A percentile compares a stretch with the other conserved stretches of the same genome.
Evolutionary conservation across 2,113 vertebrate genomes (phyloP).

Genomic region (Eulacestoma nigropectus): DNA sequence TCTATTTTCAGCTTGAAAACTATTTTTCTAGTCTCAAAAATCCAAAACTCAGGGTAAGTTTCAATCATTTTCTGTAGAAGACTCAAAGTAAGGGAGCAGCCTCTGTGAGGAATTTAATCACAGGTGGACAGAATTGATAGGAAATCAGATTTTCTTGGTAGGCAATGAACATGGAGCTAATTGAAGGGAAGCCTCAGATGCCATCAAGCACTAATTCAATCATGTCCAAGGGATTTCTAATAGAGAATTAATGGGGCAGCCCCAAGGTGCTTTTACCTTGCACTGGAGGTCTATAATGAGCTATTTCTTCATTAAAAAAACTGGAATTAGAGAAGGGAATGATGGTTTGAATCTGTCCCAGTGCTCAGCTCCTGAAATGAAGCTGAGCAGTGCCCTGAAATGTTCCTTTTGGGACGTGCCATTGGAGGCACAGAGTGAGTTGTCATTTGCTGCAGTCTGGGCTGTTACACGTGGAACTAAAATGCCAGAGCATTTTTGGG

Average conservation of each 20-base stretch:
- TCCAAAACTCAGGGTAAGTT: conserved; percentile 99
- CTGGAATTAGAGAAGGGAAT: not conserved
- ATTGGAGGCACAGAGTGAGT: not conserved
- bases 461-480: not conserved
- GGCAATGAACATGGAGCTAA: not conserved
- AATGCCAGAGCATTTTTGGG: not conserved
- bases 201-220: not conserved
- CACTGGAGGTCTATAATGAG: not conserved
- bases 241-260: not conserved
- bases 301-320: not conserved
- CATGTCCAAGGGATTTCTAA: not conserved
- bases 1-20: conserved; percentile 95
- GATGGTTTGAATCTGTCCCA: not conserved
- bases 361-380: not conserved
- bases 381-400: not conserved
- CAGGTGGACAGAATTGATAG: not conserved
- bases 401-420: not conserved
- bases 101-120: not conserved
- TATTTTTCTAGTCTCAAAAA: conserved; percentile 99
- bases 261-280: not conserved
- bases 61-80: not conserved
- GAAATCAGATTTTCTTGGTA: not conserved
- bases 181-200: not conserved
- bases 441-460: not conserved
- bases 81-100: not conserved